Percentiles rank a stretch among this genome's conserved stretches.
Conservation (phyloP, 2,888 invertebrate genomes). For the Drosophila suboccidentalis region DNA sequence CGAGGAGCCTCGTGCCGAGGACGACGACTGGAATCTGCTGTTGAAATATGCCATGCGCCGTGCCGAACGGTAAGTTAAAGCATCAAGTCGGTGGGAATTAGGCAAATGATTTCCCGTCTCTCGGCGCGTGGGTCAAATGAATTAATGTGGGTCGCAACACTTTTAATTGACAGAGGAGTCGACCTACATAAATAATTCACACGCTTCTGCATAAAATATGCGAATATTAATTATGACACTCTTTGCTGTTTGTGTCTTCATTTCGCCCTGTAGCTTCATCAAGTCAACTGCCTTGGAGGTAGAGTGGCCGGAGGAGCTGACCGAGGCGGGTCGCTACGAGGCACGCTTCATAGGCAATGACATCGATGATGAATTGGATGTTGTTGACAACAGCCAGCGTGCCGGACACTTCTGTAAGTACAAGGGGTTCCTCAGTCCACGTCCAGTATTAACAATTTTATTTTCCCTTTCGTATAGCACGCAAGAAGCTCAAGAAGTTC, state of each 20-base stretch:
- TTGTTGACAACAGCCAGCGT: constrained; percentile 93
- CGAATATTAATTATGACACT: constrained; percentile 23
- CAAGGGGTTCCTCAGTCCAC: constrained; percentile 5
- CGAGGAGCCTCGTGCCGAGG: constrained; percentile 89
- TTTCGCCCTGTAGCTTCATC: constrained; percentile 87
- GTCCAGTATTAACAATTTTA: constrained; percentile 8
- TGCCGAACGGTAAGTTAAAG: constrained; percentile 88
- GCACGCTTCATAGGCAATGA: constrained; percentile 94
- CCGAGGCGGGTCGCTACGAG: constrained; percentile 90
- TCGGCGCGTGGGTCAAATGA: constrained; percentile 40
- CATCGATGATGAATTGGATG: constrained; percentile 93
- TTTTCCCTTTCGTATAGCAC: constrained; percentile 86
- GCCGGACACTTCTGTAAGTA: constrained; percentile 91
- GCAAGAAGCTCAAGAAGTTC: constrained; percentile 92
- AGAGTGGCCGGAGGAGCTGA: constrained; percentile 91
- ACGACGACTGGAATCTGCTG: constrained; percentile 93
- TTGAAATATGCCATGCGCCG: constrained; percentile 92
- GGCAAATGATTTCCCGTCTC: constrained; percentile 46
- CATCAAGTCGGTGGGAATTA: constrained; percentile 47
- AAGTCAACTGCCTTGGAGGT: constrained; percentile 92
- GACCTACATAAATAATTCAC: constrained; percentile 25
- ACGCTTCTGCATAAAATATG: constrained; percentile 58
- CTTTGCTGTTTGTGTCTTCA: constrained; percentile 4
- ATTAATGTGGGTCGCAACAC: constrained; percentile 58
- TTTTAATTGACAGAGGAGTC: constrained; percentile 25